A percentile compares a stretch with the other conserved stretches of the same genome.
phyloP scores from a whole-genome alignment of 2,888 invertebrate species.

The Xanthostigma xanthostigma region DNA sequence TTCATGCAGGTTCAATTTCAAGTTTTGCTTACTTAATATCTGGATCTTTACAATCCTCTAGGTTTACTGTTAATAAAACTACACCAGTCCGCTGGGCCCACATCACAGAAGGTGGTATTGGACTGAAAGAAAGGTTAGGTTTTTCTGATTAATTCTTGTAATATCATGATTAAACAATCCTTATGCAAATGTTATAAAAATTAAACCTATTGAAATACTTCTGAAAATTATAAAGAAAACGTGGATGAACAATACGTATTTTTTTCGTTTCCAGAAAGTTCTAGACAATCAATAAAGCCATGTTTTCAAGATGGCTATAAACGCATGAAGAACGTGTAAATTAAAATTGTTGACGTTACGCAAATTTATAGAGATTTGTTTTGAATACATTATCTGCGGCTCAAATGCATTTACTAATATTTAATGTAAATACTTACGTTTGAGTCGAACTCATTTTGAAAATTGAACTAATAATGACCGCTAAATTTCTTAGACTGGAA shows the following conservation, averaged over 20 bases:
- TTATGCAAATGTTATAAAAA: not conserved
- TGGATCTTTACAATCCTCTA: conserved; percentile 80
- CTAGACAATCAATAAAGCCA: conserved; percentile 3
- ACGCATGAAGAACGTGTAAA: not conserved
- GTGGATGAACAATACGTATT: not conserved
- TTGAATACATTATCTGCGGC: too few species aligned
- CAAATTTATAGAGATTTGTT: too few species aligned
- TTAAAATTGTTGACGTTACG: too few species aligned
- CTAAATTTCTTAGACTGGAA: conserved; percentile 4
- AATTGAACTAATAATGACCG: not conserved
- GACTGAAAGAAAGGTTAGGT: conserved; percentile 26
- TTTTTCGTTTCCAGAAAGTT: conserved; percentile 2
- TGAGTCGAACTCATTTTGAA: conserved; percentile 6
- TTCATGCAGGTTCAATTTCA: not conserved
- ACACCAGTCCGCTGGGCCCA: conserved; percentile 86
- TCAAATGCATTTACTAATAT: not conserved
- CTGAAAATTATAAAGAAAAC: not conserved
- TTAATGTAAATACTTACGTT: conserved; percentile 3
- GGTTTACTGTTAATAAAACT: conserved; percentile 75
- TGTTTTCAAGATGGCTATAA: conserved; percentile 3
- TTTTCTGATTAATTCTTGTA: not conserved
- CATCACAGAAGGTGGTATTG: conserved; percentile 66
- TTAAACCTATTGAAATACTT: conserved; percentile 1
- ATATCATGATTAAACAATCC: not conserved
- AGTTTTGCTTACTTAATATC: conserved; percentile 47